Base-by-base conservation (phyloP, 30 jellyfish, hydroid and myxozoan species). In the Cassiopea andromeda region DNA sequence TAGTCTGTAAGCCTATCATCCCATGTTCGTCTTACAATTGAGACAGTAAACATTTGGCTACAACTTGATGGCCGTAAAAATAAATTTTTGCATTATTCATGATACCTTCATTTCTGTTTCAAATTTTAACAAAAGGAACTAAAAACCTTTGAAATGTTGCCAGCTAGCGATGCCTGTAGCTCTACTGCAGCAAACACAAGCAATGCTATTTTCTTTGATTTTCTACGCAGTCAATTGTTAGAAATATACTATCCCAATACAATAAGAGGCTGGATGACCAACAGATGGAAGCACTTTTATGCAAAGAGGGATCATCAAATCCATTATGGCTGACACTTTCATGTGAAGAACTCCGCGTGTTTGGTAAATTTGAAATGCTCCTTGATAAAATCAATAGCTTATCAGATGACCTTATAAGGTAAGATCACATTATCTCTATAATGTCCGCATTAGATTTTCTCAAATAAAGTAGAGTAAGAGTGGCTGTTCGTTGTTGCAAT, bases 261-360 rank as follows among this genome's bases (percentile, higher is more conserved):
- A 93, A 93, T 86, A 93, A 93, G 66, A 82, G 98, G 6, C 95
- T 93, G 4, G 96, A 93, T 60, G 89, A 83, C 1, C 96, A 89
- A n/a, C 98, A 93, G 50, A 83, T 93, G 97, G 88, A 75, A 1
- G 85, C 92, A 14, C 87, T 93, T 48, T 87, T 93, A 7, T 88
- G 75, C 47, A 93, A 93, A 71, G 89, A 84, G 18, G 98, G 98
- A 58, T 93, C 98, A 14, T 84, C 95, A 14, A 93, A 93, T 79
- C 98, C 98, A 49, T 61, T 93, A 18, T 93, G 98, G 98, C 60
- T 93, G 90, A 93, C 98, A 44, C 73, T 93, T 15, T 95, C 98
- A 2, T 93, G 98, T 77, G 98, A 93, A 74, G 98, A 93, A 77
- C 81, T 93, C 44, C 92, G 98, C 1, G 96, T 93, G 12, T 93